Conservation (phyloP, 2,113 vertebrate species). For the Ophiodon elongatus region DNA sequence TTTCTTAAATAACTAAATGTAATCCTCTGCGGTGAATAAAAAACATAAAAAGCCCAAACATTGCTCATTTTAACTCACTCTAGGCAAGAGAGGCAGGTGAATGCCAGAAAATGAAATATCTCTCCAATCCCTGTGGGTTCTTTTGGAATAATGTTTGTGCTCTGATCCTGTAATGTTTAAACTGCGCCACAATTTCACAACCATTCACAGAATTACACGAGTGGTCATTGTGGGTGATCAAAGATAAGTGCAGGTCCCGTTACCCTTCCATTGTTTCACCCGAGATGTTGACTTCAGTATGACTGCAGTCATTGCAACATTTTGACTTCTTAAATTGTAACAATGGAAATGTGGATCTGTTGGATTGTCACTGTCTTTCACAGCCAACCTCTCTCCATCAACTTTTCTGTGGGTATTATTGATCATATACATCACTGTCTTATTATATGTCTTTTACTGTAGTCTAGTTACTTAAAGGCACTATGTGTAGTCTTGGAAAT, state of each 20-base stretch:
- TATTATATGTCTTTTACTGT: background rate
- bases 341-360: background rate
- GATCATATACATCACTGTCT: background rate
- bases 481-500: background rate
- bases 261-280: background rate
- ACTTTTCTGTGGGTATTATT: background rate
- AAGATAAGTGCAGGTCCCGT: background rate
- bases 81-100: background rate
- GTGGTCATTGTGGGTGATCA: background rate
- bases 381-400: background rate
- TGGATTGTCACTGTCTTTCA: background rate
- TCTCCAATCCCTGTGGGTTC: background rate
- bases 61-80: background rate
- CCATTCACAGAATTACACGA: background rate
- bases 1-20: background rate
- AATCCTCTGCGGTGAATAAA: background rate
- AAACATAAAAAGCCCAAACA: background rate
- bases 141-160: background rate
- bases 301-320: background rate
- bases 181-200: background rate
- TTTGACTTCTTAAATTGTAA: background rate
- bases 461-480: background rate
- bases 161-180: conserved; percentile 3
- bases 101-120: conserved; percentile 1
- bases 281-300: background rate